phyloP scores from a whole-genome alignment of 2,113 vertebrate genomes.

The Proterorhinus semilunaris region DNA sequence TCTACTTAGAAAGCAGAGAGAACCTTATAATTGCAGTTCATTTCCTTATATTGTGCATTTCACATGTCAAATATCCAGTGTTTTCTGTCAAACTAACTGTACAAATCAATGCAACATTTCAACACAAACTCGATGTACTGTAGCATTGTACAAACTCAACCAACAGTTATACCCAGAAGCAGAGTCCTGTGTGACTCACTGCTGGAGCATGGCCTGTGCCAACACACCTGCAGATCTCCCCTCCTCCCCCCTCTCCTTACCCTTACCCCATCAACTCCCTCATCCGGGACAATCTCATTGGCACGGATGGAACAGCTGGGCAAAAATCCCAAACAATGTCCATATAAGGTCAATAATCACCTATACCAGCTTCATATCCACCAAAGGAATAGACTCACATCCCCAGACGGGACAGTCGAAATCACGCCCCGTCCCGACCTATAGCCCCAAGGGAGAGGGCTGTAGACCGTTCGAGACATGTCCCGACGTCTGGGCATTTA shows the following conservation, averaged over 20 bases:
- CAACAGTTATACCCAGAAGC: not conserved
- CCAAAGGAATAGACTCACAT: not conserved
- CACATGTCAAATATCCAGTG: too few species aligned
- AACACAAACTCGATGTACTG: not conserved
- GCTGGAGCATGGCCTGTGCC: not conserved
- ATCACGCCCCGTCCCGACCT: constrained; percentile 25
- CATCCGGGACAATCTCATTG: not conserved
- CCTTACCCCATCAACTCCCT: not conserved
- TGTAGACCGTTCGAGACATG: constrained; percentile 42
- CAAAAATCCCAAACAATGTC: too few species aligned
- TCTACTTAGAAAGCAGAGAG: too few species aligned
- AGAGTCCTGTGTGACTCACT: not conserved
- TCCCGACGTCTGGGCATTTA: constrained; percentile 61
- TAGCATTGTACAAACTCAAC: not conserved
- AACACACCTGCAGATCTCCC: not conserved
- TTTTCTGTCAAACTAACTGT: too few species aligned
- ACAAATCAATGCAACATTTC: too few species aligned
- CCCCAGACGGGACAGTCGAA: constrained; percentile 4
- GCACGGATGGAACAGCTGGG: not conserved
- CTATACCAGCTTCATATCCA: not conserved
- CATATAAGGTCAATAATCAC: too few species aligned
- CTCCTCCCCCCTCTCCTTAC: not conserved
- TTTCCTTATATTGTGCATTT: too few species aligned
- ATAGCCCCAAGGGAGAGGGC: constrained; percentile 30
- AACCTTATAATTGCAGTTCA: too few species aligned